Evolutionary conservation across 2,113 vertebrate species (phyloP), one percentile per base, ranked within the genome.

Genomic region (Pimephales promelas): DNA sequence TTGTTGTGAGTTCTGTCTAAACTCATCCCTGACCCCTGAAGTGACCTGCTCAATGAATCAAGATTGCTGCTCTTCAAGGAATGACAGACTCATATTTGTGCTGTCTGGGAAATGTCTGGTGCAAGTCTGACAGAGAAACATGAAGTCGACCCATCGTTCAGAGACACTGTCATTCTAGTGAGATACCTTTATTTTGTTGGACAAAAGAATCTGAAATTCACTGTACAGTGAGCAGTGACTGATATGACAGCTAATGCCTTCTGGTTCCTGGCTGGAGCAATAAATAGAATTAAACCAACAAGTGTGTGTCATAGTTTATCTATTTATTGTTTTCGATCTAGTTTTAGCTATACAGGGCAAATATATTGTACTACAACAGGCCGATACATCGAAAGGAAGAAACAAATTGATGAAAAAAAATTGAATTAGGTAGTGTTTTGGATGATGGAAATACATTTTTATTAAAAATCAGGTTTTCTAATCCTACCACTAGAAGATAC

Each of bases 61-160:
- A 72, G 52, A 71, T 70, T 57, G 16, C 20, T 0, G 9, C 56
- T 31, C 36, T 68, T 52, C 36, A 59, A 79, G 52, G 64, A 79
- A 34, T 79, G 62, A 56, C 31, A 71, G 52, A 84, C 79, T 79
- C 75, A 79, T 24, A 78, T 84, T 62, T 56, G 34, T 47, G 62
- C 34, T 77, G 52, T 85, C 79, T 78, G 82, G 73, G 79, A 76
- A 85, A 85, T 66, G 61, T 77, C 62, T 57, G 62, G 62, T 14
- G 61, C n/a, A 28, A 57, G 28, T 34, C 66, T 73, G 76, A 72
- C 68, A 64, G 47, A 81, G 56, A 81, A 81, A 81, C 57, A 49
- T 81, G 70, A 66, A 56, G 47, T 75, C 62, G 10, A 52, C 66
- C 47, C 36, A 68, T 71, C 64, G 13, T 36, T 81, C 45, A 10